These are phyloP conservation scores for Tinamus guttatus DNA, from an alignment of 2,113 vertebrate species.

Conservation along the genomic window DNA sequence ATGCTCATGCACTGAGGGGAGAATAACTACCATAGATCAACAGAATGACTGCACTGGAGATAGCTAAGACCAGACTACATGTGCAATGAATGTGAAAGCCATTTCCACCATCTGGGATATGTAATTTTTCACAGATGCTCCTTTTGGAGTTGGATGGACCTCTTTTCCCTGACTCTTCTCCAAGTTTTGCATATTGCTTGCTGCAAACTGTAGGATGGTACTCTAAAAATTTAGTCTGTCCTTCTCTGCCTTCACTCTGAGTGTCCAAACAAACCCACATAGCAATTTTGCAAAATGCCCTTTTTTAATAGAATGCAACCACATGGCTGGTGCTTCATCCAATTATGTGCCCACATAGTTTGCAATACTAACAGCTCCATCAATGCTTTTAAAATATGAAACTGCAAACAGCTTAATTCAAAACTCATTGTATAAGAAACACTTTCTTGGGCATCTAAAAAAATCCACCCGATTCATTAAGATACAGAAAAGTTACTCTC, in stretches of 20 bases:
- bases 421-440: neutral
- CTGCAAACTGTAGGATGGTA: neutral
- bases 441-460: neutral
- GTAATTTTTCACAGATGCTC: conserved; percentile 48
- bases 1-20: conserved; percentile 12
- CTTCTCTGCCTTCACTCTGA: neutral
- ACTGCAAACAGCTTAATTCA: neutral
- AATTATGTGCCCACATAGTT: neutral
- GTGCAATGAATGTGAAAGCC: conserved; percentile 54
- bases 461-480: fast-evolving
- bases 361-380: neutral
- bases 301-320: fast-evolving
- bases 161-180: conserved; percentile 16
- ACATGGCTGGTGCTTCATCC: neutral
- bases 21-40: conserved; percentile 60
- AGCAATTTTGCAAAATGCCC: too few relatives aligned
- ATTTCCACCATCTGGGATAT: conserved; percentile 34
- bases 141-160: neutral
- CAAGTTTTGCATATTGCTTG: neutral
- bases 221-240: neutral
- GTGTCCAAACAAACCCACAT: neutral
- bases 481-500: neutral
- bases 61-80: conserved; percentile 50
- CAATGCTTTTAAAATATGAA: neutral
- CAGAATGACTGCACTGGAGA: conserved; percentile 39